Base-by-base conservation (phyloP, 2,888 invertebrate genomes). In the Andrena fulva region DNA sequence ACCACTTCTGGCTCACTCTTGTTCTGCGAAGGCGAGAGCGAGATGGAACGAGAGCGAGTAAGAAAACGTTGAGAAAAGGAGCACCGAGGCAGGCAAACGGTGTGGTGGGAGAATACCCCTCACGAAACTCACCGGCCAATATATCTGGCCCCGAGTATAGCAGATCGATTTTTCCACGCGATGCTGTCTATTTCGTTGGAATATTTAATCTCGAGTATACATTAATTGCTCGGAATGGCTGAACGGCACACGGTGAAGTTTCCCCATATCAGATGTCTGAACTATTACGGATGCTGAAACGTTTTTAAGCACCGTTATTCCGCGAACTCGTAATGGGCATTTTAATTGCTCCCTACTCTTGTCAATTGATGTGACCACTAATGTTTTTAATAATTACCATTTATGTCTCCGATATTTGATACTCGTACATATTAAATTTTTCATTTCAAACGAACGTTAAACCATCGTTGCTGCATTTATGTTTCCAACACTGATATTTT, bases 141-240 rank as follows among this genome's bases (percentile, higher is more conserved):
- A n/a, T n/a, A n/a, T n/a, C n/a, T n/a, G n/a, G n/a, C n/a, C n/a
- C n/a, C n/a, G n/a, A n/a, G n/a, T n/a, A n/a, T n/a, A n/a, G 20
- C 10, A 31, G 24, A 27, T 62, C 48, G 24, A 56, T 42, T 33
- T 63, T 48, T 63, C 10, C 31, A 12, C 20, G 12, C 5, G 7
- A 12, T 12, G 54, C 2, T 29, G 33, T 35, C 33, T 8, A 7
- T 60, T 29, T 62, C 50, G 6, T 52, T 20, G 0, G 2, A 50
- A 62, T 24, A 52, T 62, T 62, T 33, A 27, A 35, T 31, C 35
- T 52, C 16, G n/a, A 24, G 20, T n/a, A 16, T 29, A 33, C 52
- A 71, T 71, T 50, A 63, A 52, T 71, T 48, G 24, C 16, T 10
- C 20, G 29, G 20, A 59, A 42, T 7, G 10, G n/a, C 3, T n/a